Base-by-base conservation (phyloP, 2,888 invertebrate species). In the Drosophila nigricruria region DNA sequence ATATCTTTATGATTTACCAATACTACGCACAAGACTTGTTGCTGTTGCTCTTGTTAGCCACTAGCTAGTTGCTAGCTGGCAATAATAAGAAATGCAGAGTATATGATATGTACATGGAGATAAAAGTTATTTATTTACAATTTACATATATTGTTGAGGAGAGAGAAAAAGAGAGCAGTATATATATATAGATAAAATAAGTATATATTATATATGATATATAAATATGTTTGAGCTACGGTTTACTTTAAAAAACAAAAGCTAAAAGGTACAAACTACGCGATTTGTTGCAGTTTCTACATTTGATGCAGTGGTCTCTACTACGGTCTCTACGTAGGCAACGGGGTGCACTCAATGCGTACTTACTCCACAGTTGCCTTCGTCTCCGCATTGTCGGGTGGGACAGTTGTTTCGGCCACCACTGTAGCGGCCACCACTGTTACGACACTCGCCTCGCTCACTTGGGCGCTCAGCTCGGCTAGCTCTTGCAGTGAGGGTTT, bases 401-500 rank as follows among this genome's bases (percentile, higher is more conserved):
- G 14, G n/a, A 54, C 63, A 0, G 27, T 49, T 5, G 58, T 53
- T 3, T 20, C 54, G 38, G 34, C 68, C 64, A 63, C 73, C 20
- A 40, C 42, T 18, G 67, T 38, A 5, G 59, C 59, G 10, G 56
- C 67, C 23, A 53, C 59, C 34, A 53, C 59, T 30, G 67, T 23
- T 4, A 57, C 27, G n/a, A 52, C 65, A 25, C 57, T 53, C 38
- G 43, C 10, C 0, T 70, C 70, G 47, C 32, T 50, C 25, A 66
- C 76, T 42, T 82, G 82, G 3, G 71, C 74, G 49, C 74, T 79
- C 5, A 91, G 49, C 9, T 87, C 76, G n/a, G 88, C 91, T 67
- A 93, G 79, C 68, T 92, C 92, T 10, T 91, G 81, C 53, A 91
- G 73, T 23, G 91, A 91, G 9, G 93, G 92, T 47, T 91, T 91